These are phyloP conservation scores for Mercenaria mercenaria DNA, from an alignment of 1,140 invertebrate species.

Conservation along the genomic window DNA sequence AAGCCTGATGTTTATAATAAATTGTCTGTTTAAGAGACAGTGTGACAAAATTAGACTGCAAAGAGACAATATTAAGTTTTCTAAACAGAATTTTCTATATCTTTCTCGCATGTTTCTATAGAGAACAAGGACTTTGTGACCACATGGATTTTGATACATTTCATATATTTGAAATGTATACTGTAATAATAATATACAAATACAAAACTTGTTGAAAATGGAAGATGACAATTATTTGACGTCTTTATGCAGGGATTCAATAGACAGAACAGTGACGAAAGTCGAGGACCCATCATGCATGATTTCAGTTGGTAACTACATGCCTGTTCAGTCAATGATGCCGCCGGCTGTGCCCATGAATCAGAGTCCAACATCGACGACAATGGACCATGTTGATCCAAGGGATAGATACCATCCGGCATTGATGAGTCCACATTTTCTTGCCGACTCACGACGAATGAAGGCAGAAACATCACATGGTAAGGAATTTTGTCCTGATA, in stretches of 20 bases:
- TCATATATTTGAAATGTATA: not conserved
- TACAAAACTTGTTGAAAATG: not conserved
- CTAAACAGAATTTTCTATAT: too few relatives aligned
- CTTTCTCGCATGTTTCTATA: not conserved
- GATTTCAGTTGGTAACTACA: conserved; percentile 62
- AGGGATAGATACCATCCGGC: conserved; percentile 67
- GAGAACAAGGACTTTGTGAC: not conserved
- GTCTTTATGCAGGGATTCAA: conserved; percentile 47
- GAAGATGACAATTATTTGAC: not conserved
- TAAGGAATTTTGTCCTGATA: not conserved
- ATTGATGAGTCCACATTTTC: conserved; percentile 68
- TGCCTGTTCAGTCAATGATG: conserved; percentile 72
- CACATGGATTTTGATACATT: not conserved
- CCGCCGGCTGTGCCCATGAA: conserved; percentile 51
- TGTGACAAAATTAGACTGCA: not conserved
- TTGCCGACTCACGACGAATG: conserved; percentile 63
- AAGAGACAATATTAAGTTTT: not conserved
- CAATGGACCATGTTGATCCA: conserved; percentile 60
- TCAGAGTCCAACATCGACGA: conserved; percentile 72
- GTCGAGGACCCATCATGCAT: conserved; percentile 46
- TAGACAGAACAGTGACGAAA: conserved; percentile 32
- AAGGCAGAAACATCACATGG: conserved; percentile 53
- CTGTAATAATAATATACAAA: too few relatives aligned
- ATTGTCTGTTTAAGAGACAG: not conserved
- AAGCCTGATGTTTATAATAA: not conserved